Evolutionary conservation across 1,140 invertebrate species (phyloP).

Genomic region (Wasmannia auropunctata): DNA sequence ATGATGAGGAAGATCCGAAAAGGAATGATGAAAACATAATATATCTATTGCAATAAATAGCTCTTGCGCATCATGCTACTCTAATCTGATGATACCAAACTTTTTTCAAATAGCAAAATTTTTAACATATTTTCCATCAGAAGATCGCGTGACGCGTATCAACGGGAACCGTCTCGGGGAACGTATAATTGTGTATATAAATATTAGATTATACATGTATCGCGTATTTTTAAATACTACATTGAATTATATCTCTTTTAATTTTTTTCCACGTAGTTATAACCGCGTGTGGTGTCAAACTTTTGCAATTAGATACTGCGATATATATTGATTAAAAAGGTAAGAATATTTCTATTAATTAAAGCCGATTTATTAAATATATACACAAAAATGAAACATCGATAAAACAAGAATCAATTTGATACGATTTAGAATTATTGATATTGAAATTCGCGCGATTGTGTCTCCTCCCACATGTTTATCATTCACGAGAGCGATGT

Average conservation of each 20-base stretch:
- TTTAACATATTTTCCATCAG: neutral
- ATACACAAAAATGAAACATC: neutral
- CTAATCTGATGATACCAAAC: neutral
- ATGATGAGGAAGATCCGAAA: neutral
- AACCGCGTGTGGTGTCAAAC: neutral
- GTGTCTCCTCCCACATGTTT: slow-evolving; percentile 43
- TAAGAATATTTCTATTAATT: slow-evolving; percentile 51
- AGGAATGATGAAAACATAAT: slow-evolving; percentile 28
- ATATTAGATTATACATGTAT: neutral
- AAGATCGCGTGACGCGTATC: neutral
- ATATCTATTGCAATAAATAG: neutral
- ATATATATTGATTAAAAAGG: neutral
- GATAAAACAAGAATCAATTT: slow-evolving; percentile 38
- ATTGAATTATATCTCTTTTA: neutral
- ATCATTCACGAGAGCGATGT: slow-evolving; percentile 50
- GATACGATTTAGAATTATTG: slow-evolving; percentile 51
- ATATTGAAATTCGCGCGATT: slow-evolving; percentile 43
- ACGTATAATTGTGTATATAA: neutral
- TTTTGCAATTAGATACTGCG: slow-evolving; percentile 30
- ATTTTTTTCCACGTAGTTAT: neutral
- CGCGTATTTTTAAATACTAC: neutral
- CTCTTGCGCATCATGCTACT: neutral
- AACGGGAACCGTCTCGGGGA: neutral
- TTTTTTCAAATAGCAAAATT: neutral
- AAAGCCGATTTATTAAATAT: slow-evolving; percentile 46